Evolutionary conservation across 1,140 invertebrate genomes (phyloP), one percentile per base, ranked within the genome.

Genomic region (Sarcophaga bullata): DNA sequence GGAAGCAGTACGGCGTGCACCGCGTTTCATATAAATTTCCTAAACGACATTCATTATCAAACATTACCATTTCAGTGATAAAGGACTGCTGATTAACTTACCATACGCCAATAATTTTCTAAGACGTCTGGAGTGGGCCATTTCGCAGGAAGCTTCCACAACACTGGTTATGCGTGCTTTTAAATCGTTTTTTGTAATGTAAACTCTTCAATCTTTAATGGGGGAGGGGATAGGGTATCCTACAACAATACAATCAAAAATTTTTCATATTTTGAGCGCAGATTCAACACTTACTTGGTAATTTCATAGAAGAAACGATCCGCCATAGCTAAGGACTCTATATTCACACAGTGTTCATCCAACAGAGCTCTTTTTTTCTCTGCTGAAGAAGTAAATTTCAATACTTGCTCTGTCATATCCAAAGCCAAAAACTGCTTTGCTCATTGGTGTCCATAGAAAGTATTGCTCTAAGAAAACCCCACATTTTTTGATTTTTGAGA

Each of bases 271-370:
- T 80, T 6, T 48, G 8, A 5, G 13, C 19, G 25, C 4, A 37
- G 25, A 37, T 2, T 37, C 25, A 68, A 81, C 73, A 90, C 92
- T 90, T 90, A 98, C 97, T 97, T 98, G 83, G 97, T 97, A 88
- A 99, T 98, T 93, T 99, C 98, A 87, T 96, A 98, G 3, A 99
- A 92, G 91, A 99, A 99, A 83, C 97, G 92, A 91, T 99, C 98
- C 50, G 98, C 98, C 82, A 97, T 92, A 1, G 97, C 96, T 90
- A 98, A 93, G 81, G 94, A 96, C 84, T 98, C 97, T 78, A 98
- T 94, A 87, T 98, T 97, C 87, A 97, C 95, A 84, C 96, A 95
- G 86, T 98, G 96, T 90, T 99, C 97, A 87, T 98, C 96, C 75
- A 99, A 91, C 52, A 98, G 90, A 3, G 96, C 96, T 6, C 95